These are phyloP conservation scores for Parambassis ranga DNA, from an alignment of 2,797 vertebrate genomes.

Conservation along the genomic window DNA sequence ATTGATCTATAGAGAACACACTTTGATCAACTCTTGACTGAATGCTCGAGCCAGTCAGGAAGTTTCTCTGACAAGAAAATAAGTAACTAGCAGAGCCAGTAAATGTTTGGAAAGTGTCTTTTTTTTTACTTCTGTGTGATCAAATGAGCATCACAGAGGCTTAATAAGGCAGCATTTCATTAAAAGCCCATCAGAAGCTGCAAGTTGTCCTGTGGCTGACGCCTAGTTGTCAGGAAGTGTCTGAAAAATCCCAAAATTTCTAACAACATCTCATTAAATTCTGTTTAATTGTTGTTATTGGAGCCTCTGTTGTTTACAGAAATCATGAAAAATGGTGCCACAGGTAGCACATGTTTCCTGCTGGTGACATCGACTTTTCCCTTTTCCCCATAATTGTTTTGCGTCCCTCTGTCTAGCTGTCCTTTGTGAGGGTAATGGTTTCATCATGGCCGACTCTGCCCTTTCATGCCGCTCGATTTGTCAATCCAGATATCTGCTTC, in stretches of 20 bases:
- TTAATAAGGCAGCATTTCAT: constrained; percentile 32
- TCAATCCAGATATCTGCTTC: constrained; percentile 15
- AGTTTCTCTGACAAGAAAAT: too few species aligned
- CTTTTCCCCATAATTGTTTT: constrained; percentile 44
- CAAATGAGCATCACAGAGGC: constrained; percentile 36
- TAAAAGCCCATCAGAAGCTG: constrained; percentile 39
- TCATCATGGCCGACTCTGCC: constrained; percentile 54
- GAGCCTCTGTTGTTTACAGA: background rate
- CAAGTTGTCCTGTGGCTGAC: constrained; percentile 19
- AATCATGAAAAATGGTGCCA: too few species aligned
- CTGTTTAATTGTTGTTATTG: background rate
- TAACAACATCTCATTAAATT: background rate
- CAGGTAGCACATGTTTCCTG: constrained; percentile 41
- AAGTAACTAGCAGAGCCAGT: too few species aligned
- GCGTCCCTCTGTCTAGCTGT: constrained; percentile 14
- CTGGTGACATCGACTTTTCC: constrained; percentile 38
- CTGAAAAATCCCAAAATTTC: too few species aligned
- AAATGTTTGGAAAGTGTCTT: background rate
- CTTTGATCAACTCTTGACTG: constrained; percentile 13
- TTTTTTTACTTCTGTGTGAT: constrained; percentile 13
- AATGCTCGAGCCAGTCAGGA: too few species aligned
- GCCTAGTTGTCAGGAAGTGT: background rate
- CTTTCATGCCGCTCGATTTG: constrained; percentile 27
- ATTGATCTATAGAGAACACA: constrained; percentile 33
- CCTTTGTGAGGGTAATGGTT: constrained; percentile 62